Evolutionary conservation across 2,888 invertebrate species (phyloP).

Genomic region (Boloria euphrosyne): DNA sequence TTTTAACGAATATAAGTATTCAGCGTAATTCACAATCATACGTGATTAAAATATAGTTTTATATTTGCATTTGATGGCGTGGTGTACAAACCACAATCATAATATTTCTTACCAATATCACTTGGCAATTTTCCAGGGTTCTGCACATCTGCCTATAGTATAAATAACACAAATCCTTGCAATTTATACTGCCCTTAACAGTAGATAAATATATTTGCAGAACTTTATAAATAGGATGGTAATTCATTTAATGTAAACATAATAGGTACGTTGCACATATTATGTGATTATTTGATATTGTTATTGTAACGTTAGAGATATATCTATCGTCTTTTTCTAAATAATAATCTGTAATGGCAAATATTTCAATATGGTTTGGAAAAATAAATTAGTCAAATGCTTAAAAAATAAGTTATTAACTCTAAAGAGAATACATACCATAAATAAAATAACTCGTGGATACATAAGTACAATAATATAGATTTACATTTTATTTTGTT

Average conservation of each 20-base stretch:
- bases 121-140: slow-evolving; percentile 30
- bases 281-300: too few relatives aligned
- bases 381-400: too few relatives aligned
- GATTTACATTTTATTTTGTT: too few relatives aligned
- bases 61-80: slow-evolving; percentile 10
- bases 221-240: background rate
- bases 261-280: too few relatives aligned
- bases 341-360: too few relatives aligned
- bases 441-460: too few relatives aligned
- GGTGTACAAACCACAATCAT: slow-evolving; percentile 20
- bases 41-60: slow-evolving; percentile 1
- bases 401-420: too few relatives aligned
- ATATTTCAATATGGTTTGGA: too few relatives aligned
- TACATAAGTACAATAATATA: too few relatives aligned
- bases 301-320: too few relatives aligned
- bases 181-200: slow-evolving; percentile 1
- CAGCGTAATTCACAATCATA: background rate
- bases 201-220: background rate
- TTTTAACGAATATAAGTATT: background rate
- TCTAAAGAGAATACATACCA: too few relatives aligned
- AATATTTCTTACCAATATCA: slow-evolving; percentile 15
- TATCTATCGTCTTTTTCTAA: too few relatives aligned
- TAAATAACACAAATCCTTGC: slow-evolving; percentile 18
- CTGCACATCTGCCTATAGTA: slow-evolving; percentile 18
- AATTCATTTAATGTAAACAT: background rate